Evolutionary conservation across 2,113 vertebrate species (phyloP).

Genomic region (Physeter macrocephalus): DNA sequence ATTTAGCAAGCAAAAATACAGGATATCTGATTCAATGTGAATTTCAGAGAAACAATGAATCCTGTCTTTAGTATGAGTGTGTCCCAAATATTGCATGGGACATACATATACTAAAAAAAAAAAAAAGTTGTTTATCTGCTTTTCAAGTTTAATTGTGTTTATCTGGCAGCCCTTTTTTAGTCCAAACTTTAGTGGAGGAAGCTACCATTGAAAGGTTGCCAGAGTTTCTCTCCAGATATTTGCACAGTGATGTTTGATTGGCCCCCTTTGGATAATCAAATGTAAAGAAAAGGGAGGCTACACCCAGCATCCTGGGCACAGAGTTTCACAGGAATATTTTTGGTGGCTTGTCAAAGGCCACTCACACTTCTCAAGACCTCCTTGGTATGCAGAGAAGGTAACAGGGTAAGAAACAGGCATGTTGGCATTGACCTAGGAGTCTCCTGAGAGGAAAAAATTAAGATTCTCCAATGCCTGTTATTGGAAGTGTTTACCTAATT

Average conservation of each 20-base stretch:
- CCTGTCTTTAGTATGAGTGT: background rate
- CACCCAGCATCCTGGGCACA: background rate
- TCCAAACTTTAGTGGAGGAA: background rate
- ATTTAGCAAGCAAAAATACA: background rate
- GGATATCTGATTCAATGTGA: background rate
- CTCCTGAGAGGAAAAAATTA: background rate
- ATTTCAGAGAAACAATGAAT: background rate
- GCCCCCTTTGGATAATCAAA: background rate
- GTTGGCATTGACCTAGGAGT: background rate
- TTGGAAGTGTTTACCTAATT: background rate
- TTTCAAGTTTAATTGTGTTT: background rate
- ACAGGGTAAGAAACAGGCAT: rapidly evolving
- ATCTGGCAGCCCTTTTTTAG: background rate
- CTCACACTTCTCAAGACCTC: background rate
- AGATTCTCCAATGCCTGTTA: background rate
- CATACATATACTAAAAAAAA: background rate
- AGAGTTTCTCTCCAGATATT: background rate
- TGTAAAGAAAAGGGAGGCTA: background rate
- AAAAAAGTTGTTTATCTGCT: background rate
- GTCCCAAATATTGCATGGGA: background rate
- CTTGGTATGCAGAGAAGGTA: background rate
- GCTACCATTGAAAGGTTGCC: background rate
- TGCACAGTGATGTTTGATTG: background rate
- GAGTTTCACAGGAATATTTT: background rate
- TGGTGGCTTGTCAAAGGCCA: background rate